Evolutionary conservation across 2,113 vertebrate genomes (phyloP), one percentile per base, ranked within the genome.

Genomic region (Rhea americana): DNA sequence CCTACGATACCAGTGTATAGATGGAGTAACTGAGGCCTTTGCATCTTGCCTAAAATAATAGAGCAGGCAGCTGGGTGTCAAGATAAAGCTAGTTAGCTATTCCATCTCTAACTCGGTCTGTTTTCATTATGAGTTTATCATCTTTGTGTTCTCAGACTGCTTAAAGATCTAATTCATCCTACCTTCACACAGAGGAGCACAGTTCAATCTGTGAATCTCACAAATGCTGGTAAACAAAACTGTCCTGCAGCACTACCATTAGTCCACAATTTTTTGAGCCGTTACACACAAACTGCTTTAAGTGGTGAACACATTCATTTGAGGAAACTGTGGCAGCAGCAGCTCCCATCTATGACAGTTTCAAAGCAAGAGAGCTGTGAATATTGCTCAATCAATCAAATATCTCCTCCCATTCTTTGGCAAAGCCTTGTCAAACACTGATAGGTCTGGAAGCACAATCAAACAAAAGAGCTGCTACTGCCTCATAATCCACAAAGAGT

Each of bases 71-170:
- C 30, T 59, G 75, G n/a, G 62, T 0, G 5, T 28, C 86, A 79
- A 35, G 45, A 18, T 18, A 50, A 66, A 70, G 25, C 21, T 51
- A 79, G 17, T 6, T 58, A 30, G 30, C 45, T n/a, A 39, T 2
- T 8, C 45, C 16, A 24, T 18, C 30, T 41, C 55, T n/a, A 76
- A 63, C 3, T 4, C 55, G 43, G 50, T 0, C 0, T 16, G 24
- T 66, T 66, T 53, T 43, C 56, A 58, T 24, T 21, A 67, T 37
- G 61, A 10, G 5, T 28, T 87, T 21, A 48, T 32, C 32, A 53
- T 20, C 9, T 56, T 35, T 58, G 41, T 79, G 67, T 77, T 68
- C 70, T 39, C 2, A 1, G 62, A 68, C 65, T 68, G 37, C 48
- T 73, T 24, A 55, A 0, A 0, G 59, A 45, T 28, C 50, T 41